A percentile compares a stretch with the other conserved stretches of the same genome.
Evolutionary conservation across 2,797 vertebrate species (phyloP).

Genomic region (Pteropus rufus): DNA sequence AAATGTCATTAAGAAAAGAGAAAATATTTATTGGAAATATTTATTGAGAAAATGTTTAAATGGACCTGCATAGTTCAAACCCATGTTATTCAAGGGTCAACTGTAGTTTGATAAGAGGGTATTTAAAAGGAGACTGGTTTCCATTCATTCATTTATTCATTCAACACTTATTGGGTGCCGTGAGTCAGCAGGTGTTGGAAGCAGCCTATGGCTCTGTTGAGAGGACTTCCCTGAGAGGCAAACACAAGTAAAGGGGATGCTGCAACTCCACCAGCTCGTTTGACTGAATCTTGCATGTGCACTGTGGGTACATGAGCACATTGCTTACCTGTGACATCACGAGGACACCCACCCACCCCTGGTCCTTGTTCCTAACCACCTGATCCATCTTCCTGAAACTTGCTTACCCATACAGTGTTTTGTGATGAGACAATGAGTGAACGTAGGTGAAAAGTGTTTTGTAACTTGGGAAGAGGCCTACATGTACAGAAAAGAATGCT

Average conservation of each 20-base stretch:
- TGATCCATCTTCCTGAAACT: not conserved
- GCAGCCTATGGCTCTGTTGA: not conserved
- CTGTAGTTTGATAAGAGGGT: not conserved
- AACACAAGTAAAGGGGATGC: not conserved
- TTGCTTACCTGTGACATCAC: not conserved
- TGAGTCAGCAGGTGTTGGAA: not conserved
- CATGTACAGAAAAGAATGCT: not conserved
- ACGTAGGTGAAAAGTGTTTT: not conserved
- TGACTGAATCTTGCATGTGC: not conserved
- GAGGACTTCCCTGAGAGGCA: not conserved
- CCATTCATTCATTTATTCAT: not conserved
- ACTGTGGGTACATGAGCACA: rapidly evolving
- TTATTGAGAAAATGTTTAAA: too few relatives aligned
- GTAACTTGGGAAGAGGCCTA: not conserved
- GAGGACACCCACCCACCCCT: not conserved
- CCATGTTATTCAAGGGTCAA: too few relatives aligned
- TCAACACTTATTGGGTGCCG: not conserved
- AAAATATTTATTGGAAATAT: too few relatives aligned
- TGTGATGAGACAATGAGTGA: not conserved
- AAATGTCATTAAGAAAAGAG: too few relatives aligned
- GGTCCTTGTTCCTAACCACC: not conserved
- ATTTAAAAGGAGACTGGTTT: not conserved
- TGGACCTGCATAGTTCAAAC: too few relatives aligned
- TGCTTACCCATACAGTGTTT: not conserved
- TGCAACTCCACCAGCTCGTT: not conserved